Base-by-base conservation (phyloP, 2,797 vertebrate genomes). In the Bovichtus diacanthus region DNA sequence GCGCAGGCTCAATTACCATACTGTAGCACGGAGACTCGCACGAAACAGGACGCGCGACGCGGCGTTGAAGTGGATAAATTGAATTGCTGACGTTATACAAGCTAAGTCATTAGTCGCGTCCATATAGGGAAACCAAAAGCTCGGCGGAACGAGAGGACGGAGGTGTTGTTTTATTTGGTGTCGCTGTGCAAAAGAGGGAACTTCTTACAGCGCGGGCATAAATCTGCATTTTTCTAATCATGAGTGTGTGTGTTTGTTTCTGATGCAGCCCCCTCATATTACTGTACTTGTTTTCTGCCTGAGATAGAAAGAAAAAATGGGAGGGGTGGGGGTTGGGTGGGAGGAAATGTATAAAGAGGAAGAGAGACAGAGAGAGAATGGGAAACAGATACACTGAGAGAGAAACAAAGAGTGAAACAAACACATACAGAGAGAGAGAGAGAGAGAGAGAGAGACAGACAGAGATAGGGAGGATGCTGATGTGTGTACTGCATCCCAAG, bases 401-500 rank as follows among this genome's bases (percentile, higher is more conserved):
- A 81, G 85, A 81, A 84, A 88, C 83, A 90, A 84, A 87, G 81
- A 84, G n/a, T 21, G 71, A 84, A 81, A 83, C 82, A 82, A 79
- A 85, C 55, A 74, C 39, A 82, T 44, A 49, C 47, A 66, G 67
- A 11, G 71, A 34, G 68, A 70, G 78, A n/a, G n/a, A n/a, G n/a
- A n/a, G n/a, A n/a, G n/a, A n/a, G n/a, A n/a, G n/a, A n/a, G 71
- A 34, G 68, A 70, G 78, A n/a, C n/a, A n/a, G n/a, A n/a, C n/a
- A 56, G 70, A 77, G 80, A 80, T n/a, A 69, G 70, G 76, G 74
- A 85, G 80, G 82, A 88, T 87, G 86, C 80, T 85, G 82, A 80
- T 89, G 90, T 89, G 90, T 88, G 88, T 74, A 74, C 84, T 87
- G 88, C 82, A 84, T 90, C 91, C 82, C 83, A 69, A 69, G 88